These are phyloP conservation scores for Orius insidiosus DNA, from an alignment of 1,140 invertebrate genomes.

Conservation along the genomic window DNA sequence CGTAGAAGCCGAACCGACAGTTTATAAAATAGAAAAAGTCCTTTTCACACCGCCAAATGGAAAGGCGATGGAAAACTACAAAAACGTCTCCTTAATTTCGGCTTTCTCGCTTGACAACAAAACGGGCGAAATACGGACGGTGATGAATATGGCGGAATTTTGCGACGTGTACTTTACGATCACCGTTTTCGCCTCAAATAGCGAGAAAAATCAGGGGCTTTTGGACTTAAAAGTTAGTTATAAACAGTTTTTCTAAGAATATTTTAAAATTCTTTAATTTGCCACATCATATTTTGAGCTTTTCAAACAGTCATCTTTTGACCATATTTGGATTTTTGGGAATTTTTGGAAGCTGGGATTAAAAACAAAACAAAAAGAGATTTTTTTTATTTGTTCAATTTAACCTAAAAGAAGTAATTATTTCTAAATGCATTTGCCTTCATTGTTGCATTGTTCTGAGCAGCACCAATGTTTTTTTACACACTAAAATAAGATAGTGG, in stretches of 20 bases:
- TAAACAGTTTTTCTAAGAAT: no score
- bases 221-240: slow-evolving; percentile 33
- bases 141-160: slow-evolving; percentile 44
- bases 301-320: no score
- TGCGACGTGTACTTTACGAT: slow-evolving; percentile 52
- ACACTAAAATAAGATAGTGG: no score
- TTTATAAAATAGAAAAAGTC: slow-evolving; percentile 42
- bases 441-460: no score
- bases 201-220: slow-evolving; percentile 29
- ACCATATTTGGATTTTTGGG: no score
- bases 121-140: slow-evolving; percentile 50
- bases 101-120: slow-evolving; percentile 38
- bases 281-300: no score
- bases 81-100: slow-evolving; percentile 25
- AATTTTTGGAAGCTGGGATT: no score
- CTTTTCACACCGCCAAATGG: slow-evolving; percentile 34
- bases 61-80: slow-evolving; percentile 19
- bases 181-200: slow-evolving; percentile 45
- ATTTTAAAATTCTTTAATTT: not conserved
- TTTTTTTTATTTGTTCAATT: no score
- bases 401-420: no score
- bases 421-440: no score
- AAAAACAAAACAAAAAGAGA: no score
- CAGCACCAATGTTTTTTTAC: no score
- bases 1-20: slow-evolving; percentile 40